Evolutionary conservation across 2,797 vertebrate species (phyloP).

Genomic region (Rhadinocentrus ornatus): DNA sequence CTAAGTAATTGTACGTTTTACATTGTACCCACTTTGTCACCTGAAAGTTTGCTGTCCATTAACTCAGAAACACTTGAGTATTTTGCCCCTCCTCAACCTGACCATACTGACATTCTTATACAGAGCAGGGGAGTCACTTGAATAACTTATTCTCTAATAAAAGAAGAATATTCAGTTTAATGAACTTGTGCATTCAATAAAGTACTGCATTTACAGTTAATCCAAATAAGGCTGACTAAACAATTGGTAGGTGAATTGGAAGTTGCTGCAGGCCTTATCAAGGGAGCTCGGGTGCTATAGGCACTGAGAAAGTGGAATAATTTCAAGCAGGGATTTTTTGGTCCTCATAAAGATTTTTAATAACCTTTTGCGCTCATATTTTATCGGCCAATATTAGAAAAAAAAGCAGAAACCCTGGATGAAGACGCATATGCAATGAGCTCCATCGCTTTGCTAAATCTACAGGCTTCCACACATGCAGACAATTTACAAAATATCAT

Average conservation of each 20-base stretch:
- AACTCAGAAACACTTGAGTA: too few species aligned
- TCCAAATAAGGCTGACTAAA: background rate
- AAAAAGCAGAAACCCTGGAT: constrained; percentile 15
- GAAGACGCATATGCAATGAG: constrained; percentile 7
- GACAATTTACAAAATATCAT: background rate
- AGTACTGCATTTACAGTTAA: constrained; percentile 17
- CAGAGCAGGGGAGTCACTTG: constrained; percentile 5
- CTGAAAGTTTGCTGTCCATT: too few species aligned
- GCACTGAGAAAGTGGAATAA: constrained; percentile 18
- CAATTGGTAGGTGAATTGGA: constrained; percentile 21
- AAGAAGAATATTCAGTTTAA: background rate
- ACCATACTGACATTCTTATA: background rate
- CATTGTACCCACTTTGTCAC: background rate
- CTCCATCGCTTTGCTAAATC: constrained; percentile 20
- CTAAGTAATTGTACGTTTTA: too few species aligned
- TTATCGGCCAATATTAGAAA: background rate
- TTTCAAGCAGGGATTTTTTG: constrained; percentile 10
- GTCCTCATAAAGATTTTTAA: constrained; percentile 15
- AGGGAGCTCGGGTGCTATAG: background rate
- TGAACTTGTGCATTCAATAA: background rate
- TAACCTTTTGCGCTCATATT: background rate
- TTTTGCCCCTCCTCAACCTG: background rate
- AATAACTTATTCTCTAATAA: background rate
- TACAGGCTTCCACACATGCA: constrained; percentile 23
- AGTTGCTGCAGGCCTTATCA: constrained; percentile 19